phyloP scores from a whole-genome alignment of 2,888 invertebrate species.

The Patella depressa region DNA sequence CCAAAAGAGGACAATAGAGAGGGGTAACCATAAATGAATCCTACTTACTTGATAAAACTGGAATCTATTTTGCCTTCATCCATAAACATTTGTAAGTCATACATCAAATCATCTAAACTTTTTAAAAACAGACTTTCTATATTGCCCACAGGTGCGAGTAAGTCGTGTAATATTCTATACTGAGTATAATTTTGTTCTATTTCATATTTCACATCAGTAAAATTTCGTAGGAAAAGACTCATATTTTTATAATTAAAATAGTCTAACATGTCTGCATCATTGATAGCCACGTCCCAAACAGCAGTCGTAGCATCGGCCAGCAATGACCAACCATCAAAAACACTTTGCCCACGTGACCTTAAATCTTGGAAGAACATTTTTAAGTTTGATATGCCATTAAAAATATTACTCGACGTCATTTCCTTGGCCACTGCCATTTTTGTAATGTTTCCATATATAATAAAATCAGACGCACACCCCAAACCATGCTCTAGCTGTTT shows the following conservation, averaged over 20 bases:
- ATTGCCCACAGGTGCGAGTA: conserved; percentile 41
- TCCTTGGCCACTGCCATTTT: conserved; percentile 41
- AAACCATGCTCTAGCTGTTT: conserved; percentile 33
- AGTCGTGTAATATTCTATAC: conserved; percentile 36
- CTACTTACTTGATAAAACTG: conserved; percentile 45
- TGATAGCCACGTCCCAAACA: conserved; percentile 49
- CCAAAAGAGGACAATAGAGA: no score
- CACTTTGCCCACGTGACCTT: conserved; percentile 49
- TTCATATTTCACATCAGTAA: conserved; percentile 32
- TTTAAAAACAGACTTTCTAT: conserved; percentile 45
- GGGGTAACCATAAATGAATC: not conserved
- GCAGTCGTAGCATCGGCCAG: conserved; percentile 31
- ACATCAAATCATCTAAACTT: conserved; percentile 38
- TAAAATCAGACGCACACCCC: conserved; percentile 31
- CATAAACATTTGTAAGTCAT: conserved; percentile 38
- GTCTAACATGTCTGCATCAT: conserved; percentile 48
- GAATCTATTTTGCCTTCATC: conserved; percentile 44
- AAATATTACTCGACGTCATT: conserved; percentile 40
- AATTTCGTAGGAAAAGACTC: conserved; percentile 38
- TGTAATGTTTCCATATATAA: conserved; percentile 29
- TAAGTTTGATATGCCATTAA: conserved; percentile 36
- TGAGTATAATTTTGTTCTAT: conserved; percentile 20
- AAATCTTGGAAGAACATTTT: conserved; percentile 51
- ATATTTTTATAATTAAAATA: conserved; percentile 49
- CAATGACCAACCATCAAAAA: conserved; percentile 48